Evolutionary conservation across 2,888 invertebrate species (phyloP).

Genomic region (Nemotelus pantherinus): DNA sequence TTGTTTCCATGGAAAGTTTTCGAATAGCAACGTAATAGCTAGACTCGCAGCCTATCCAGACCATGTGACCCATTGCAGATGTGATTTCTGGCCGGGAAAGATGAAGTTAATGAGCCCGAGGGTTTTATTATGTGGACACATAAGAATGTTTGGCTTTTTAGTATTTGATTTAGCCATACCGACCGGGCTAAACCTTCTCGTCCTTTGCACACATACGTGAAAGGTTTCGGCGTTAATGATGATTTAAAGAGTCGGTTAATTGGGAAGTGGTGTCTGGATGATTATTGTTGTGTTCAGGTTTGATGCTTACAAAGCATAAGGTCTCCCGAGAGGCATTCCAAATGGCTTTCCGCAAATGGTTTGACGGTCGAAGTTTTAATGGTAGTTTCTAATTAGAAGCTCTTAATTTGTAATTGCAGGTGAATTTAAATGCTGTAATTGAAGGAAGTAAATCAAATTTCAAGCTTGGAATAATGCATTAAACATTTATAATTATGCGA

Average conservation of each 20-base stretch:
- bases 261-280: conserved; percentile 42
- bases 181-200: not conserved
- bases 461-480: no score
- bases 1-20: conserved; percentile 32
- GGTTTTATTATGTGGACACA: conserved; percentile 42
- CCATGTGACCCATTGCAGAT: not conserved
- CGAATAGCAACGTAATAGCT: conserved; percentile 3
- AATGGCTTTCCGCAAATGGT: no score
- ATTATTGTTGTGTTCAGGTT: conserved; percentile 20
- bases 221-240: conserved; percentile 37
- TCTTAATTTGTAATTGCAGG: no score
- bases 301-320: not conserved
- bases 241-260: conserved; percentile 41
- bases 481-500: no score
- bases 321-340: no score
- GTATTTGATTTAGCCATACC: conserved; percentile 33
- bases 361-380: no score
- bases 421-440: no score
- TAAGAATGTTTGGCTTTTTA: conserved; percentile 42
- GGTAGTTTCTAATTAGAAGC: no score
- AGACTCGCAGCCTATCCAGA: not conserved
- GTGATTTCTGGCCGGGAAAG: conserved; percentile 12
- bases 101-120: conserved; percentile 40
- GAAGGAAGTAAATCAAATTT: no score
- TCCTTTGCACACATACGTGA: conserved; percentile 10